Conservation (phyloP, 2,113 vertebrate species). For the Scolopax mira region DNA sequence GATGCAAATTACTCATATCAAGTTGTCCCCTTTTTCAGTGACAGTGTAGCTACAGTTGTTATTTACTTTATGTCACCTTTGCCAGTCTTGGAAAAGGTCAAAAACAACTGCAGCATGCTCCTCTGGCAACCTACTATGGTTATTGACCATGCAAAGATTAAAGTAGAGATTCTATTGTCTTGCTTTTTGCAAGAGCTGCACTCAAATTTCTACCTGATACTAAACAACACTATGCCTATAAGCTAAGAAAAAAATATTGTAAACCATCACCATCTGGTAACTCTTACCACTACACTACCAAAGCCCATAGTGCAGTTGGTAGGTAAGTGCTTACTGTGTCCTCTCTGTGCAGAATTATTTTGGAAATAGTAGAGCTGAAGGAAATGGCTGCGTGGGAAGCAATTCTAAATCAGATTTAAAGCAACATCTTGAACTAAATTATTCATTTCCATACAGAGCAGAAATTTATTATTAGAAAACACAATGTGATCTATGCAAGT, state of each 20-base stretch:
- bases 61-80: not conserved
- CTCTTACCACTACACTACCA: not conserved
- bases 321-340: not conserved
- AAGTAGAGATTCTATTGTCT: not conserved
- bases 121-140: not conserved
- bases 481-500: not conserved
- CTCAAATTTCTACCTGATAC: not conserved
- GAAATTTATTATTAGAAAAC: slow-evolving; percentile 45
- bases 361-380: slow-evolving; percentile 7
- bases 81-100: not conserved
- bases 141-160: fast-evolving
- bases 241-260: not conserved
- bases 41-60: not conserved
- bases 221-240: not conserved
- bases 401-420: slow-evolving; percentile 14
- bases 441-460: slow-evolving; percentile 33
- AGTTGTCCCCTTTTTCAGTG: not conserved
- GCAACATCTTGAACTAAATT: slow-evolving; percentile 42
- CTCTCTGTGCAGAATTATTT: not conserved
- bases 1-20: not conserved
- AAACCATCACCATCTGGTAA: not conserved
- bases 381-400: not conserved
- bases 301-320: not conserved
- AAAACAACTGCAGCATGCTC: not conserved
- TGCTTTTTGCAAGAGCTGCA: not conserved